phyloP scores from a whole-genome alignment of 2,888 invertebrate genomes.

The Suillia variegata region DNA sequence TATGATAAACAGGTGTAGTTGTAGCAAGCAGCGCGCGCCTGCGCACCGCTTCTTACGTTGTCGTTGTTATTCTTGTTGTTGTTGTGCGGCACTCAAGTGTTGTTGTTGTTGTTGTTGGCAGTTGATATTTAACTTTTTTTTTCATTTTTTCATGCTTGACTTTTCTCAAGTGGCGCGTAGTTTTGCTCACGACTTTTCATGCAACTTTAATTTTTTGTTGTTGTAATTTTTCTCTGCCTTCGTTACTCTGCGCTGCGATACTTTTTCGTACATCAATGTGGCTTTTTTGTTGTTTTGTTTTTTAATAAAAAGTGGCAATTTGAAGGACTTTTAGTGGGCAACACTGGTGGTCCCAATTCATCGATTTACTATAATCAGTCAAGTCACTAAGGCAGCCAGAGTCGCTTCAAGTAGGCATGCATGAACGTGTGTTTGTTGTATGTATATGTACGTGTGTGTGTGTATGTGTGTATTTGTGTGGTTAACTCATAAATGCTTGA shows the following conservation, averaged over 20 bases:
- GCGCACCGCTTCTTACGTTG: too few species aligned
- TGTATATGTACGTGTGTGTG: too few species aligned
- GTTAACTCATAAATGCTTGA: background rate
- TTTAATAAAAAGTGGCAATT: constrained; percentile 6
- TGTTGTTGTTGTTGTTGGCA: constrained; percentile 34
- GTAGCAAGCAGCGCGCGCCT: background rate
- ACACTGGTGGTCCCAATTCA: constrained; percentile 48
- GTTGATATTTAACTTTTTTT: constrained; percentile 43
- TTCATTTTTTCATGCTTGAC: constrained; percentile 38
- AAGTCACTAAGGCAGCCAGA: constrained; percentile 10
- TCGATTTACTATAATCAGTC: constrained; percentile 52
- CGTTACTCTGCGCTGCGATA: constrained; percentile 43
- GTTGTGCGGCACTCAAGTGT: constrained; percentile 29
- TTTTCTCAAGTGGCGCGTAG: constrained; percentile 54
- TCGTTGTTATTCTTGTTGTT: constrained; percentile 2
- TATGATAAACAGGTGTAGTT: constrained; percentile 43
- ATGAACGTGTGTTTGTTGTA: too few species aligned
- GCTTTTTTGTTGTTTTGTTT: too few species aligned
- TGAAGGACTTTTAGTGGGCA: constrained; percentile 1
- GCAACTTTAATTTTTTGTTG: constrained; percentile 35
- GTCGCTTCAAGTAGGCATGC: too few species aligned
- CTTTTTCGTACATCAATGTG: constrained; percentile 4
- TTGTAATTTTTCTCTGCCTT: constrained; percentile 28
- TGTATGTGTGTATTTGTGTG: too few species aligned
- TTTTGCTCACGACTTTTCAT: constrained; percentile 55